phyloP scores from a whole-genome alignment of 2,888 invertebrate genomes.

The Ophion costatus region DNA sequence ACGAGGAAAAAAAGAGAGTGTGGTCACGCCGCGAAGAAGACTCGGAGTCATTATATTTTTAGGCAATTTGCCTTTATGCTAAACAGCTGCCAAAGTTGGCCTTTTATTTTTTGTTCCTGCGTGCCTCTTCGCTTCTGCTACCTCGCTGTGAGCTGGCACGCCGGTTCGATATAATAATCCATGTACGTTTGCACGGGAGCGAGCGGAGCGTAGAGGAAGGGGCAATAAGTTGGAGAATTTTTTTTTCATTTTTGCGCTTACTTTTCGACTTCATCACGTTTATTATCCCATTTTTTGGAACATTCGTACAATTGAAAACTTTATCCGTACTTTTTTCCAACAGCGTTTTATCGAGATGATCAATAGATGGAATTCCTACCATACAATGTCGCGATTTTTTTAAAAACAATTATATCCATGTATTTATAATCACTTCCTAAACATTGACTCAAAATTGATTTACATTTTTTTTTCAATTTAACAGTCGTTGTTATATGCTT shows the following conservation, averaged over 20 bases:
- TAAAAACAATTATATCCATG: too few relatives aligned
- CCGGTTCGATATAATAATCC: slow-evolving; percentile 62
- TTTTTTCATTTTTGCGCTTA: slow-evolving; percentile 43
- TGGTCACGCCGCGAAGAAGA: slow-evolving; percentile 61
- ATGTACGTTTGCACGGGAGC: slow-evolving; percentile 43
- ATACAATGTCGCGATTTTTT: too few relatives aligned
- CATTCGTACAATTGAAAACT: neutral
- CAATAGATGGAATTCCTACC: neutral
- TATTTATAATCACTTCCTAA: too few relatives aligned
- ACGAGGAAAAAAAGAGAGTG: slow-evolving; percentile 46
- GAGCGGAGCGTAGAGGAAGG: neutral
- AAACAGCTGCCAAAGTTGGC: slow-evolving; percentile 74
- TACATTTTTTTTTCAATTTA: too few relatives aligned
- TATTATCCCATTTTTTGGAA: slow-evolving; percentile 4
- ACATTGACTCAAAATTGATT: too few relatives aligned
- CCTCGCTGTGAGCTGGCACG: slow-evolving; percentile 30
- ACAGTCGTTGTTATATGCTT: too few relatives aligned
- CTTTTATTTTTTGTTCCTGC: slow-evolving; percentile 32
- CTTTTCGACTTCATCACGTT: slow-evolving; percentile 27
- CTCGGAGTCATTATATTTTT: slow-evolving; percentile 73
- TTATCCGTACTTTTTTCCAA: too few relatives aligned
- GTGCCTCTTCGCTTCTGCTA: slow-evolving; percentile 12
- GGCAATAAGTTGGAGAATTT: slow-evolving; percentile 29
- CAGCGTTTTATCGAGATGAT: neutral
- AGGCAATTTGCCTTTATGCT: slow-evolving; percentile 76